Percentiles rank a stretch among this genome's conserved stretches.
phyloP scores from a whole-genome alignment of 2,888 invertebrate genomes.

The Ceratothoa steindachneri region DNA sequence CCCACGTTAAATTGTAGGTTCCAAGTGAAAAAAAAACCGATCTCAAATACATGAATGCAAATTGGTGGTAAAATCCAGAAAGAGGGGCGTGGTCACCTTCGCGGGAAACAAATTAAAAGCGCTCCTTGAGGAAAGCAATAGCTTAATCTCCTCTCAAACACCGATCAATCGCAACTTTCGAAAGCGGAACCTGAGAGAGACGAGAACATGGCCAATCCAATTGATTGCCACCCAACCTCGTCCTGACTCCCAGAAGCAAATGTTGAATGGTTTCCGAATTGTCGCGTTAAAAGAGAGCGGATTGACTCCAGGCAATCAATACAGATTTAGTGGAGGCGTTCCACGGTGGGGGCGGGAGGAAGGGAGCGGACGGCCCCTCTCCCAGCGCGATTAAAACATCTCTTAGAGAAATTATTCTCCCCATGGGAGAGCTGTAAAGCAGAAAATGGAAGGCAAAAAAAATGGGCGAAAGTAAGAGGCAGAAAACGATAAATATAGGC shows the following conservation, averaged over 20 bases:
- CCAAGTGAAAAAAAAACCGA: too few species aligned
- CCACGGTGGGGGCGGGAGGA: neutral
- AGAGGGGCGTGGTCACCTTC: too few species aligned
- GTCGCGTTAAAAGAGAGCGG: conserved; percentile 4
- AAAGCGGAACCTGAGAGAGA: too few species aligned
- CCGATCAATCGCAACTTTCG: too few species aligned
- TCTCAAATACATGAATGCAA: too few species aligned
- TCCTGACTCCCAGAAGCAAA: neutral
- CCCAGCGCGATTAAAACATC: conserved; percentile 9
- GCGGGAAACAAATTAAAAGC: too few species aligned
- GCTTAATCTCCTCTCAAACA: too few species aligned
- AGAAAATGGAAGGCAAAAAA: conserved; percentile 9
- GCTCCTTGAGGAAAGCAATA: too few species aligned
- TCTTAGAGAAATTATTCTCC: conserved; percentile 5
- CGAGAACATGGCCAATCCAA: neutral
- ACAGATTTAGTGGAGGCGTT: conserved; percentile 12
- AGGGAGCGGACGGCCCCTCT: neutral
- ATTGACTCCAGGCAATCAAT: conserved; percentile 10
- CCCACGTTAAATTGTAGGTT: too few species aligned
- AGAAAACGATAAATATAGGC: conserved; percentile 3
- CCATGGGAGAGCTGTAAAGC: neutral
- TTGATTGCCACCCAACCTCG: neutral
- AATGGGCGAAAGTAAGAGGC: conserved; percentile 1
- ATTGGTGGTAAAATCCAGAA: too few species aligned
- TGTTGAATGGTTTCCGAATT: conserved; percentile 10